Evolutionary conservation across 2,797 vertebrate genomes (phyloP), one percentile per base, ranked within the genome.

Genomic region (Pelodytes ibericus): DNA sequence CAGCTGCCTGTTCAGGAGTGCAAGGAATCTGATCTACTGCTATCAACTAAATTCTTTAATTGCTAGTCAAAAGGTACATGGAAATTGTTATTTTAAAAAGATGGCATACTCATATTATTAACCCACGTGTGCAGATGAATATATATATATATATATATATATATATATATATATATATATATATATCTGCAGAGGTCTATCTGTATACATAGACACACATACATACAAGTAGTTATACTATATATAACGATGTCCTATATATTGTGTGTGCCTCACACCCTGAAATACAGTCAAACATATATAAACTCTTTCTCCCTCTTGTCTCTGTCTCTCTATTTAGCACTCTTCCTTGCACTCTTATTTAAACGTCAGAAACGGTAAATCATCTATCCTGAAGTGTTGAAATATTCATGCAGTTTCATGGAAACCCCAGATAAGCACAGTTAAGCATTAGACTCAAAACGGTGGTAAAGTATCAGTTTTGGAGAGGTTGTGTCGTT

Each of bases 1-100:
- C 93, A 90, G 86, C 88, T 92, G 90, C 90, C 91, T 87, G 91
- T 85, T 82, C 84, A 53, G 76, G 83, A 87, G 89, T 91, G 84
- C 84, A 82, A 80, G 62, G 41, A 81, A 82, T 84, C 81, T 66
- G 71, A 81, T 86, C 86, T 83, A 84, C 83, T 82, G 77, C 63
- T 57, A 60, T 20, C 64, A 74, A 26, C 33, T 41, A 68, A 20
- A 63, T 56, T 53, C 64, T 63, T 63, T 79, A 73, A 79, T 79
- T 79, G 77, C 64, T 53, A 26, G 57, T 73, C 63, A 63, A 36
- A n/a, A 67, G 30, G 39, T 33, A 67, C 71, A 68, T 33, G 47
- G 39, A 65, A 66, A 71, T 27, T 47, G 59, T 66, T 31, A 62
- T 69, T 49, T 36, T 44, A 29, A 62, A 60, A 49, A 4, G 49